phyloP scores from a whole-genome alignment of 2,113 vertebrate genomes.

The Tragelaphus scriptus region DNA sequence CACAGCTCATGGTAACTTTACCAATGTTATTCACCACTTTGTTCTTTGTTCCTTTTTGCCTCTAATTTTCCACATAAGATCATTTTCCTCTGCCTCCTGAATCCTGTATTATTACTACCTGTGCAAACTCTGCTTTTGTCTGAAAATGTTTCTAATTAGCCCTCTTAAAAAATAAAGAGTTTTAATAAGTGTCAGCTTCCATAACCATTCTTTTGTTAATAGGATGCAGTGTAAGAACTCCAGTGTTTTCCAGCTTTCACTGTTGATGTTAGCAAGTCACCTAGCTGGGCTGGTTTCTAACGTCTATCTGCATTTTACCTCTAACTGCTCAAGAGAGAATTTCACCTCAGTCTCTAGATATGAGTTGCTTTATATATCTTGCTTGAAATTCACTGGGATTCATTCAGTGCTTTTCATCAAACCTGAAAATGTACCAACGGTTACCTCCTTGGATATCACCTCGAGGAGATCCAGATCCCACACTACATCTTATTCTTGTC shows the following conservation, averaged over 20 bases:
- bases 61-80: neutral
- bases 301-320: neutral
- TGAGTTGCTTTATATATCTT: neutral
- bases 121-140: neutral
- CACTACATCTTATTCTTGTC: neutral
- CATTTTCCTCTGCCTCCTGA: neutral
- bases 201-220: neutral
- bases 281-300: neutral
- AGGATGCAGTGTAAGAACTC: neutral
- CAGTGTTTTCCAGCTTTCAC: neutral
- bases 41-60: neutral
- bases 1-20: neutral
- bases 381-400: neutral
- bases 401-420: neutral
- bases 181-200: neutral
- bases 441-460: neutral
- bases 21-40: neutral
- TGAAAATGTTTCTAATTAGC: neutral
- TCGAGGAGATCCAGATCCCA: neutral
- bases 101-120: neutral
- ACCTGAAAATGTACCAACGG: neutral
- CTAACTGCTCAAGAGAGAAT: neutral
- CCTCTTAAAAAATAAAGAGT: neutral
- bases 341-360: neutral
- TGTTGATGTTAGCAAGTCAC: neutral